Evolutionary conservation across 2,888 invertebrate genomes (phyloP).

Genomic region (Alentia gelatinosa): DNA sequence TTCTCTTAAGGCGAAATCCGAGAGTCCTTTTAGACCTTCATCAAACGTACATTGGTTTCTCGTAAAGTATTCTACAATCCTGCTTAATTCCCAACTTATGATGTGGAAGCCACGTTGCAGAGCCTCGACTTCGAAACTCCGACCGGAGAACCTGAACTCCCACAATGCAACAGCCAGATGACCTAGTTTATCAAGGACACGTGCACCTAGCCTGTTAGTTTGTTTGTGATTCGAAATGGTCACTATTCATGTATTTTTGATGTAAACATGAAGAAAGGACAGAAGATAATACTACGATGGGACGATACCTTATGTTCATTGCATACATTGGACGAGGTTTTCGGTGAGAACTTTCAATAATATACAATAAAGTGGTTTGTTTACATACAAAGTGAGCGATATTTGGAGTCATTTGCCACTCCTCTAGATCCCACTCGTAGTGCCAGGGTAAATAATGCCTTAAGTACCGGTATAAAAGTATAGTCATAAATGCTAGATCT

Average conservation of each 20-base stretch:
- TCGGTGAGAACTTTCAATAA: background rate
- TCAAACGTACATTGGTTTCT: background rate
- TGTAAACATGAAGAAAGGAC: too few species aligned
- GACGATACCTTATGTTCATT: conserved; percentile 22
- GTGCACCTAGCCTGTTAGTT: background rate
- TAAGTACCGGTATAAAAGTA: too few species aligned
- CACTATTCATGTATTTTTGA: too few species aligned
- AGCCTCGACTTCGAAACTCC: conserved; percentile 51
- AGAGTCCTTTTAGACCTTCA: background rate
- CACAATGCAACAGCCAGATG: background rate
- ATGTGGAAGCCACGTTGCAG: conserved; percentile 43
- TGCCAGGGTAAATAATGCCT: too few species aligned
- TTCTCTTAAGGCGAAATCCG: background rate
- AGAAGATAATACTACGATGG: background rate
- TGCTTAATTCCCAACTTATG: background rate
- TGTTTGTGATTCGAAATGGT: background rate
- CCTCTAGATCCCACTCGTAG: background rate
- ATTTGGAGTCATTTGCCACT: background rate
- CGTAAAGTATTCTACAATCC: background rate
- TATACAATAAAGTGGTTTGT: background rate
- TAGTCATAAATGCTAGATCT: too few species aligned
- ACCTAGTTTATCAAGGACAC: conserved; percentile 31
- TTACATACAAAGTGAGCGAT: background rate
- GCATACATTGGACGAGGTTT: conserved; percentile 13
- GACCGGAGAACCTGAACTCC: background rate